phyloP scores from a whole-genome alignment of 2,113 vertebrate genomes.

The Gasterosteus aculeatus region DNA sequence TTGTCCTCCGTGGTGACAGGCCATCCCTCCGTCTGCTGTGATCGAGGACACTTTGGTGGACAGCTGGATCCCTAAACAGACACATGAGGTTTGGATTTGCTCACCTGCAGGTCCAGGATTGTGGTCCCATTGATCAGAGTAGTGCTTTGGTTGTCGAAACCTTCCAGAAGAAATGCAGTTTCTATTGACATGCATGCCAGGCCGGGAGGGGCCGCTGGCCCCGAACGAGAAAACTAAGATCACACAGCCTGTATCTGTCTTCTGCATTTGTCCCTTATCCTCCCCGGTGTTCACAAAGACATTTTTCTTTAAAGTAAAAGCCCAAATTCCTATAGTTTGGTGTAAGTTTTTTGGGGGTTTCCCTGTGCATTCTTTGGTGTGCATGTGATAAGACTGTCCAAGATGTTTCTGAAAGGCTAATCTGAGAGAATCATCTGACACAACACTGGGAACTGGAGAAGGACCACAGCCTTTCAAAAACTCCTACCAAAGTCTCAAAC shows the following conservation, averaged over 20 bases:
- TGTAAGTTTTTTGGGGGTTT: background rate
- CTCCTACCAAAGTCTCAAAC: background rate
- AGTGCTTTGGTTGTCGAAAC: conserved; percentile 29
- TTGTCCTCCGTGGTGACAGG: conserved; percentile 62
- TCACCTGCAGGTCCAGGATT: conserved; percentile 25
- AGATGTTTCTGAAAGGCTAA: background rate
- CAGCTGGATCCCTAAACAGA: conserved; percentile 57
- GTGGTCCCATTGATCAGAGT: conserved; percentile 23
- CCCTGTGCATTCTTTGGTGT: background rate
- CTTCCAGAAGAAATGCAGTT: conserved; percentile 37
- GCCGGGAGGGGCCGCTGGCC: conserved; percentile 5
- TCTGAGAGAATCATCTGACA: background rate
- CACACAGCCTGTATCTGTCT: conserved; percentile 19
- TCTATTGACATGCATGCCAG: conserved; percentile 30
- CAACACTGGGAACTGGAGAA: background rate
- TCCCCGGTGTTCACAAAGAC: background rate
- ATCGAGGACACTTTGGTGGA: conserved; percentile 66
- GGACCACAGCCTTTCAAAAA: too few relatives aligned
- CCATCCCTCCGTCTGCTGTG: conserved; percentile 51
- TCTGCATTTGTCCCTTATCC: background rate
- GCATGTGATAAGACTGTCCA: background rate
- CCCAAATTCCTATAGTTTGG: background rate
- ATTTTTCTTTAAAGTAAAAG: background rate
- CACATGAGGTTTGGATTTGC: conserved; percentile 60
- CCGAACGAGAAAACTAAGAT: conserved; percentile 26